These are phyloP conservation scores for Labeo rohita DNA, from an alignment of 2,113 vertebrate species.

Conservation along the genomic window DNA sequence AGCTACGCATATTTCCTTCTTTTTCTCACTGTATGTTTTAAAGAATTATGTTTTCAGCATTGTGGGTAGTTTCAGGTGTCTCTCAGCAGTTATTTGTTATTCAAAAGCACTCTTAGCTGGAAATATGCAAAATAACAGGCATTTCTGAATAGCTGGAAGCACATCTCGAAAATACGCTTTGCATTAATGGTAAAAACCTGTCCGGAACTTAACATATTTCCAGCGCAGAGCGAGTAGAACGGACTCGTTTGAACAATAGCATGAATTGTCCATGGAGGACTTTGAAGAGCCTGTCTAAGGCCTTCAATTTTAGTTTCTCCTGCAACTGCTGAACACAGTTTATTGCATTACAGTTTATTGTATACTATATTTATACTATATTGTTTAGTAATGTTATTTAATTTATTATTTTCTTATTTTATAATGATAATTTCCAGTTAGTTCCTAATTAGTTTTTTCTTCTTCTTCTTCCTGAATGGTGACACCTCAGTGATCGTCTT, in stretches of 20 bases:
- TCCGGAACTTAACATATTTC: conserved; percentile 1
- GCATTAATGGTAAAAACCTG: conserved; percentile 8
- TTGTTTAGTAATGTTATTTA: not conserved
- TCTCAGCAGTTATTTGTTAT: conserved; percentile 30
- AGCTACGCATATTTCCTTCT: not conserved
- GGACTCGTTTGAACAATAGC: not conserved
- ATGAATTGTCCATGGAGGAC: not conserved
- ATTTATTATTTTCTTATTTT: not conserved
- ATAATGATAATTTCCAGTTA: not conserved
- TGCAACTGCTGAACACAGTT: not conserved
- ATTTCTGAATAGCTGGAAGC: conserved; percentile 24
- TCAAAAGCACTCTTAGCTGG: conserved; percentile 23
- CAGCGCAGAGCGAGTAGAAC: not conserved
- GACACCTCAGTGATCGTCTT: not conserved
- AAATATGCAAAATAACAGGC: conserved; percentile 35
- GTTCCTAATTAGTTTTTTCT: not conserved
- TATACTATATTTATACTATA: not conserved
- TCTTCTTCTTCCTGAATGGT: not conserved
- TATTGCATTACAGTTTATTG: not conserved
- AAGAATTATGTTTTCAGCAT: conserved; percentile 5
- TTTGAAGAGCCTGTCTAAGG: not conserved
- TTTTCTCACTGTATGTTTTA: not conserved
- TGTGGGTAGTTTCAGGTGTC: conserved; percentile 20
- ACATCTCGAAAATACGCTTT: not conserved
- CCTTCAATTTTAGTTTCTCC: no score